Evolutionary conservation across 2,113 vertebrate species (phyloP).

Genomic region (Campylomormyrus tamandua): DNA sequence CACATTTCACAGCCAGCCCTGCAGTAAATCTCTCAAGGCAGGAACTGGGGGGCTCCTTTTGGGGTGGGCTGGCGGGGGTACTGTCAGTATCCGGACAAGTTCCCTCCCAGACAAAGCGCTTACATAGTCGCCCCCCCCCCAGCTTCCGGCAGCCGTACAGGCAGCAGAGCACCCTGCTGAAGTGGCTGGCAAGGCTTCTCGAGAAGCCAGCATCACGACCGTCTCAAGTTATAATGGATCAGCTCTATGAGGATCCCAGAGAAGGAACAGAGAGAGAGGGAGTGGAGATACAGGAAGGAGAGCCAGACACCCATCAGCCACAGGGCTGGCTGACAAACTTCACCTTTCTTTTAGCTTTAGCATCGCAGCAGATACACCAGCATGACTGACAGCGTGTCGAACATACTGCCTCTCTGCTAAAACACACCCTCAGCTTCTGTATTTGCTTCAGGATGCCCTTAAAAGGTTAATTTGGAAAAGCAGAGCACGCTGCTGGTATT

Average conservation of each 20-base stretch:
- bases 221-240: background rate
- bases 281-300: background rate
- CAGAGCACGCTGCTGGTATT: background rate
- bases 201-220: background rate
- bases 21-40: background rate
- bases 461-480: background rate
- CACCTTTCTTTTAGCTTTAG: background rate
- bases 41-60: background rate
- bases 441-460: background rate
- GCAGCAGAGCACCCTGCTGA: background rate
- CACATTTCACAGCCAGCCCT: constrained; percentile 1
- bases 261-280: background rate
- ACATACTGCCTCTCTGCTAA: background rate
- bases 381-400: background rate
- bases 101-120: background rate
- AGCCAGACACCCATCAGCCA: background rate
- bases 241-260: background rate
- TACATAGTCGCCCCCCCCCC: background rate
- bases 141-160: background rate
- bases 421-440: background rate
- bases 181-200: background rate
- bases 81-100: background rate
- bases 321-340: background rate
- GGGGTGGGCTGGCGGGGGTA: background rate
- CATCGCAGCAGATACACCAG: background rate